phyloP scores from a whole-genome alignment of 2,888 invertebrate genomes.

The Ectemnius cavifrons region DNA sequence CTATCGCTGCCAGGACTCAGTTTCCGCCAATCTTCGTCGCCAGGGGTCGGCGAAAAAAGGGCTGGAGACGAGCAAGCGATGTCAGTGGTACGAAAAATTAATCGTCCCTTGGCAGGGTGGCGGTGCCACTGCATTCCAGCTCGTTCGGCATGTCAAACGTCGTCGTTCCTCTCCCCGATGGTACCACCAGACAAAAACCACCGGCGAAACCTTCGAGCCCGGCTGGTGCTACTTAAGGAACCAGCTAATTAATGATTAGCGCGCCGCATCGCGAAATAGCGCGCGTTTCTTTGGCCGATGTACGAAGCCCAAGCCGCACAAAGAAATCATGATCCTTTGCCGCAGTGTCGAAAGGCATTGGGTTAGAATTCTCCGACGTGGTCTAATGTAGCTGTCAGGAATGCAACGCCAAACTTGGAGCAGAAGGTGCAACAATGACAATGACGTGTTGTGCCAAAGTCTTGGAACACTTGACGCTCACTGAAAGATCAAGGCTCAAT shows the following conservation, averaged over 20 bases:
- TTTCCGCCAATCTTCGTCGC: slow-evolving; percentile 47
- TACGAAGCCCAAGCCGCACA: neutral
- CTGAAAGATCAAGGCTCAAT: no score
- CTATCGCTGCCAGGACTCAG: slow-evolving; percentile 18
- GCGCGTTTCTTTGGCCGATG: slow-evolving; percentile 20
- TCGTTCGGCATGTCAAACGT: slow-evolving; percentile 54
- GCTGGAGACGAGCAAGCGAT: slow-evolving; percentile 41
- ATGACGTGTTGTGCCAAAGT: slow-evolving; percentile 2
- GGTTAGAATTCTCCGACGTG: slow-evolving; percentile 1
- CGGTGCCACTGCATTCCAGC: slow-evolving; percentile 54
- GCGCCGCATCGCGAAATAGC: slow-evolving; percentile 49
- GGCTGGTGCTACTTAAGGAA: slow-evolving; percentile 41
- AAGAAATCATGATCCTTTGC: slow-evolving; percentile 6
- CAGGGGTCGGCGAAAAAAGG: slow-evolving; percentile 32
- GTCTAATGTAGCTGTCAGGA: slow-evolving; percentile 10
- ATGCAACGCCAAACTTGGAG: neutral
- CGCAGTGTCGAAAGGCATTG: slow-evolving; percentile 10
- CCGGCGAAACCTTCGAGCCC: slow-evolving; percentile 37
- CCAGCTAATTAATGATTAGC: slow-evolving; percentile 59
- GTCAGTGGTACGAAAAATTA: slow-evolving; percentile 51
- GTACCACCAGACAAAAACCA: slow-evolving; percentile 38
- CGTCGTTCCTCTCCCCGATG: slow-evolving; percentile 26
- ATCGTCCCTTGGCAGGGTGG: slow-evolving; percentile 48
- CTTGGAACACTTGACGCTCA: neutral
- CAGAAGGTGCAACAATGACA: slow-evolving; percentile 17